These are phyloP conservation scores for Drosophila sturtevanti DNA, from an alignment of 1,140 invertebrate genomes.

Conservation along the genomic window DNA sequence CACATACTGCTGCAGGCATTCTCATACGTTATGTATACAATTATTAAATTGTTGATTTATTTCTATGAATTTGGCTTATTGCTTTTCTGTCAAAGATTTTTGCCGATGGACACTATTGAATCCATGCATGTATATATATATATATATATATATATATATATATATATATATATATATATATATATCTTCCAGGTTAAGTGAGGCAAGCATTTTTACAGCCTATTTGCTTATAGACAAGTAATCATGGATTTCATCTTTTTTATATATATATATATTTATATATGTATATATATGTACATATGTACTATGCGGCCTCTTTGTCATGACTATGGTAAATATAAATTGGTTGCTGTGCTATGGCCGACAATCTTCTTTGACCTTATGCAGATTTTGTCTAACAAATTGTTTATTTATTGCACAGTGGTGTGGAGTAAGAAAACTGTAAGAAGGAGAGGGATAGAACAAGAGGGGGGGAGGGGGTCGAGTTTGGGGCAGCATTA, in stretches of 20 bases:
- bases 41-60: neutral
- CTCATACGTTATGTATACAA: neutral
- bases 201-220: neutral
- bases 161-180: neutral
- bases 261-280: too few species aligned
- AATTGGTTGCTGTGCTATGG: neutral
- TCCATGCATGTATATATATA: neutral
- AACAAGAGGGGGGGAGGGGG: neutral
- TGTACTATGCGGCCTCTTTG: neutral
- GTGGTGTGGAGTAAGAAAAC: neutral
- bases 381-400: conserved; percentile 9
- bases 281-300: too few species aligned
- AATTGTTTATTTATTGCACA: conserved; percentile 7
- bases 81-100: neutral
- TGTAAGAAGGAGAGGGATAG: too few species aligned
- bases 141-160: neutral
- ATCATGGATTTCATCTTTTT: neutral
- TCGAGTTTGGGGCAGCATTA: neutral
- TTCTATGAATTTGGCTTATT: too few species aligned
- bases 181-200: neutral
- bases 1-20: neutral
- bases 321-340: neutral
- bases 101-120: neutral
- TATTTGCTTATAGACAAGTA: neutral
- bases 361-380: neutral